These are phyloP conservation scores for Etheostoma spectabile DNA, from an alignment of 2,113 vertebrate genomes.

Conservation along the genomic window DNA sequence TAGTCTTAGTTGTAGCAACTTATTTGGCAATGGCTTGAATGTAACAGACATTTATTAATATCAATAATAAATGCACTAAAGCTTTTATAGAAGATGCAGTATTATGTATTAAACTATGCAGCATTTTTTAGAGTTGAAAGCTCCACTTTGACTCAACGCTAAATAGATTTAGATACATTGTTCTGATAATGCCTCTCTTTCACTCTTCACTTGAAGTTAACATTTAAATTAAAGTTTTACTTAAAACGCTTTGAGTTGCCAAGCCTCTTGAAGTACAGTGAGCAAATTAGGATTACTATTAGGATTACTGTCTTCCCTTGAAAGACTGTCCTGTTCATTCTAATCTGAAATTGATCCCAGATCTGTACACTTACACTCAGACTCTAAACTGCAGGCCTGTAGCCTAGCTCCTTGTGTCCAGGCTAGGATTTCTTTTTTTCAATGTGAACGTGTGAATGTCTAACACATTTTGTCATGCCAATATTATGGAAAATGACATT, in stretches of 20 bases:
- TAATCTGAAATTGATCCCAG: constrained; percentile 68
- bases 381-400: constrained; percentile 33
- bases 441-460: not conserved
- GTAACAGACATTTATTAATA: too few relatives aligned
- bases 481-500: not conserved
- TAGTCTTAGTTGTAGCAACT: too few relatives aligned
- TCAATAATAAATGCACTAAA: too few relatives aligned
- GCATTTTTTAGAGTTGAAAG: too few relatives aligned
- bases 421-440: not conserved
- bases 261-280: constrained; percentile 37
- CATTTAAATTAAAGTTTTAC: too few relatives aligned
- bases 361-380: constrained; percentile 27
- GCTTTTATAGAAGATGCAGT: too few relatives aligned
- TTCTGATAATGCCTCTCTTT: too few relatives aligned
- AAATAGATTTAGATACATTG: too few relatives aligned
- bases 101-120: too few relatives aligned
- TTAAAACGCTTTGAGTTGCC: constrained; percentile 1
- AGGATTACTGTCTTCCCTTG: constrained; percentile 60
- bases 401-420: constrained; percentile 6
- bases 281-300: constrained; percentile 70
- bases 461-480: not conserved
- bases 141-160: too few relatives aligned
- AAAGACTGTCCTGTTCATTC: constrained; percentile 49
- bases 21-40: too few relatives aligned
- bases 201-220: too few relatives aligned